A percentile compares a stretch with the other conserved stretches of the same genome.
Evolutionary conservation across 2,888 invertebrate genomes (phyloP).

Genomic region (Cremastinae sp.): DNA sequence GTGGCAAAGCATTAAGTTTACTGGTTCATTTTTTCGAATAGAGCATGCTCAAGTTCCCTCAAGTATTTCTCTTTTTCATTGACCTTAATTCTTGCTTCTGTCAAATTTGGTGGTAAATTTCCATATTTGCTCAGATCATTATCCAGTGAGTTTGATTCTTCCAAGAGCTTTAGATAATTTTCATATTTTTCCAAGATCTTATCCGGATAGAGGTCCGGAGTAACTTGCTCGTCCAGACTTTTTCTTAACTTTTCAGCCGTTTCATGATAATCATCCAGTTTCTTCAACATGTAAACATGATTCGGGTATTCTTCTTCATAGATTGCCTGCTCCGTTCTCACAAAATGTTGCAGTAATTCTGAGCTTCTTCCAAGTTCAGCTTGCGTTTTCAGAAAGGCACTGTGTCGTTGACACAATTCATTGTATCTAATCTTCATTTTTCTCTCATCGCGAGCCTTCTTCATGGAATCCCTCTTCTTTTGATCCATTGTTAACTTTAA

Average conservation of each 20-base stretch:
- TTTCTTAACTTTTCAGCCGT: constrained; percentile 66
- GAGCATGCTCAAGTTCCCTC: constrained; percentile 65
- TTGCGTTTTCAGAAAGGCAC: constrained; percentile 66
- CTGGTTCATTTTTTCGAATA: constrained; percentile 67
- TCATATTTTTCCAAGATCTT: constrained; percentile 70
- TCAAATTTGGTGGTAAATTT: constrained; percentile 74
- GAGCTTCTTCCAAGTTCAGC: constrained; percentile 64
- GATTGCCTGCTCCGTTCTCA: constrained; percentile 58
- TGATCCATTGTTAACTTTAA: constrained; percentile 66
- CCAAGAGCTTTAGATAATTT: constrained; percentile 65
- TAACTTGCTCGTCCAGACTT: constrained; percentile 66
- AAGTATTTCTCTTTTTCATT: constrained; percentile 70
- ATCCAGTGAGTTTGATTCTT: constrained; percentile 68
- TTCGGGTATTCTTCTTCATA: constrained; percentile 66
- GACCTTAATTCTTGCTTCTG: constrained; percentile 73
- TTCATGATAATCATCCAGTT: constrained; percentile 71
- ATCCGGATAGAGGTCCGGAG: constrained; percentile 66
- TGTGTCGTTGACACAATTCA: constrained; percentile 65
- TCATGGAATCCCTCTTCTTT: constrained; percentile 66
- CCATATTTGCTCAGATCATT: constrained; percentile 67
- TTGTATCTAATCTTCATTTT: constrained; percentile 67
- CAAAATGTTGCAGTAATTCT: constrained; percentile 59
- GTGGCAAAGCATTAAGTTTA: constrained; percentile 3
- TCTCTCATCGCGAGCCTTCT: constrained; percentile 66
- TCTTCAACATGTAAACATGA: constrained; percentile 66